Percentiles rank a stretch among this genome's conserved stretches.
These are phyloP conservation scores for Neoascia interrupta DNA, from an alignment of 2,888 invertebrate genomes.

Conservation along the genomic window DNA sequence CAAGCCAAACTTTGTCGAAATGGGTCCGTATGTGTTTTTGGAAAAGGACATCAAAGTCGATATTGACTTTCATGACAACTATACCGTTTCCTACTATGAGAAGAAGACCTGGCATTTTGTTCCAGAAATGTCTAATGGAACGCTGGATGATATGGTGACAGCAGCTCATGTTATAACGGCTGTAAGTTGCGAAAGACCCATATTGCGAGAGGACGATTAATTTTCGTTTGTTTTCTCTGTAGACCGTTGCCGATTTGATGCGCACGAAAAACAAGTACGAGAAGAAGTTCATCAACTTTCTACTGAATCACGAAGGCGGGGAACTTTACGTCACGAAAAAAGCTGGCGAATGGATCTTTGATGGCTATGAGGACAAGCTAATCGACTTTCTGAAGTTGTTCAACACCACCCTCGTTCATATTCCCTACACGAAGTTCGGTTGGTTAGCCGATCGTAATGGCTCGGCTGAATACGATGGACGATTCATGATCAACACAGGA, in stretches of 20 bases:
- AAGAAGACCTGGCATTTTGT: constrained; percentile 87
- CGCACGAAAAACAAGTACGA: constrained; percentile 79
- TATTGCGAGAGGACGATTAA: not conserved
- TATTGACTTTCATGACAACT: constrained; percentile 85
- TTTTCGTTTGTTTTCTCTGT: constrained; percentile 45
- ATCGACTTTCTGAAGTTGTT: constrained; percentile 82
- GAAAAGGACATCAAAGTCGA: constrained; percentile 79
- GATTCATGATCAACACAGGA: constrained; percentile 89
- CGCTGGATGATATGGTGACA: constrained; percentile 84
- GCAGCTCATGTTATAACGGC: constrained; percentile 88
- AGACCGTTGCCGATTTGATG: constrained; percentile 85
- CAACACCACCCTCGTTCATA: constrained; percentile 79
- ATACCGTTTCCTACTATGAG: constrained; percentile 89
- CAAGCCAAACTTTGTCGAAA: constrained; percentile 83
- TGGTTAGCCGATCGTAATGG: constrained; percentile 91
- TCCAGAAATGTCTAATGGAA: constrained; percentile 85
- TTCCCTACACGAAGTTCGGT: constrained; percentile 89
- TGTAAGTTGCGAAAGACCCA: constrained; percentile 81
- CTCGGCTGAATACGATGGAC: constrained; percentile 87
- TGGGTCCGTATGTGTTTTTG: constrained; percentile 83
- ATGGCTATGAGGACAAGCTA: constrained; percentile 89
- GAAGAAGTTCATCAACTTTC: constrained; percentile 81
- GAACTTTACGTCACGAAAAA: constrained; percentile 82
- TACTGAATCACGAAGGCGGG: constrained; percentile 82
- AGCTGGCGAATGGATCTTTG: constrained; percentile 86